phyloP scores from a whole-genome alignment of 2,797 vertebrate genomes.

The Lateolabrax maculatus region DNA sequence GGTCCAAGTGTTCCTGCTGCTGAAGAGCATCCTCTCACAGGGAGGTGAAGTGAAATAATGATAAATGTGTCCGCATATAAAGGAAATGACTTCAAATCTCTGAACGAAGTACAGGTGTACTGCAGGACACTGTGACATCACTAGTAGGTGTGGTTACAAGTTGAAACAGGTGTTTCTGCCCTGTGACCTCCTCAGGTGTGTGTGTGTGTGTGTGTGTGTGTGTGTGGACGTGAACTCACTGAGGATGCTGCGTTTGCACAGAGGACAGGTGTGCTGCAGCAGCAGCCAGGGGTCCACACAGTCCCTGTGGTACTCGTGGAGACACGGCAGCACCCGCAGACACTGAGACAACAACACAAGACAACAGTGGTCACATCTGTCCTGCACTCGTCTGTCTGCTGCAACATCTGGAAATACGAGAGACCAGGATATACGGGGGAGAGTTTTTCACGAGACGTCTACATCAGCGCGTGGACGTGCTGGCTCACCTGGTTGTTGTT shows the following conservation, averaged over 20 bases:
- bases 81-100: background rate
- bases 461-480: background rate
- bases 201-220: no score
- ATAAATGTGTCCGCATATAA: background rate
- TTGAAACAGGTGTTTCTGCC: no score
- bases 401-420: background rate
- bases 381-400: background rate
- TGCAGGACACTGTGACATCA: background rate
- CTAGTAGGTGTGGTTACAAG: background rate
- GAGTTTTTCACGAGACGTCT: background rate
- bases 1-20: background rate
- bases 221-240: constrained; percentile 79
- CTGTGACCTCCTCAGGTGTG: no score
- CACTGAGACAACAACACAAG: constrained; percentile 80
- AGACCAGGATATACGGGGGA: background rate
- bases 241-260: constrained; percentile 94
- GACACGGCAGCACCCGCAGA: constrained; percentile 94
- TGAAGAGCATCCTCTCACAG: no score
- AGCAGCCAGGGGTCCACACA: constrained; percentile 96
- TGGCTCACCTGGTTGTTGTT: constrained; percentile 90
- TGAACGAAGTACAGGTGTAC: background rate
- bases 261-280: constrained; percentile 94
- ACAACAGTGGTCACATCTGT: background rate
- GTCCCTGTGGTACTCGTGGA: constrained; percentile 94
- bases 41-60: background rate